phyloP scores from a whole-genome alignment of 2,888 invertebrate species.

The Lysandra bellargus region DNA sequence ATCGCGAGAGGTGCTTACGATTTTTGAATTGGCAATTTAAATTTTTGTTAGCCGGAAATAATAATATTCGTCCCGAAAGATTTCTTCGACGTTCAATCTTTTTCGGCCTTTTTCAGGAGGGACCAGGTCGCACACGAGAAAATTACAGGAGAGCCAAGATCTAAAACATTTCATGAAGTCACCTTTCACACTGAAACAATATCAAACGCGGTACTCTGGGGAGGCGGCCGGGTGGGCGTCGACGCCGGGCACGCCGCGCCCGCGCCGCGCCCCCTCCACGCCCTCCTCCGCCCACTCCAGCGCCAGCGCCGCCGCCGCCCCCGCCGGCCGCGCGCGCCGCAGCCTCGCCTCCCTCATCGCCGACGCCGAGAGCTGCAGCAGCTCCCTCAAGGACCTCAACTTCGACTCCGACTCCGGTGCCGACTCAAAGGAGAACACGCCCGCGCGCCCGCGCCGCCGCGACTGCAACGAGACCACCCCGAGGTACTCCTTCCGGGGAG shows the following conservation, averaged over 20 bases:
- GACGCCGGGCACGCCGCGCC: constrained; percentile 67
- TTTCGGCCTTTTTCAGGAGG: constrained; percentile 50
- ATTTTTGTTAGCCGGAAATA: too few relatives aligned
- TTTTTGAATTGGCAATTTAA: too few relatives aligned
- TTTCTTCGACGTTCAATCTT: background rate
- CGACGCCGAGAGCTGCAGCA: constrained; percentile 76
- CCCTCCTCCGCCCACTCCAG: constrained; percentile 73
- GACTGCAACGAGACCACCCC: constrained; percentile 60
- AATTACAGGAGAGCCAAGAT: constrained; percentile 61
- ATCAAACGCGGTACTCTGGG: constrained; percentile 62
- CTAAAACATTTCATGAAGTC: constrained; percentile 74
- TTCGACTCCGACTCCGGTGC: constrained; percentile 72
- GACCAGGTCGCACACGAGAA: constrained; percentile 59
- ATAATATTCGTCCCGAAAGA: background rate
- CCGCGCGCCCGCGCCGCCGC: constrained; percentile 57
- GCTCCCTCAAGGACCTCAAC: constrained; percentile 73
- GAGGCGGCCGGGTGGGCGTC: constrained; percentile 60
- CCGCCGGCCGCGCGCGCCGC: constrained; percentile 70
- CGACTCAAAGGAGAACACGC: constrained; percentile 74
- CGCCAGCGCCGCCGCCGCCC: constrained; percentile 64
- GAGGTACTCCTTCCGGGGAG: constrained; percentile 67
- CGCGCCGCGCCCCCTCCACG: constrained; percentile 66
- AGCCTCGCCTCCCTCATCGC: constrained; percentile 72
- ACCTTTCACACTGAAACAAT: constrained; percentile 72
- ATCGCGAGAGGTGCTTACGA: too few relatives aligned